Conservation (phyloP, 37 sponge, comb jelly and placozoan genomes). For the Aplysina aerophoba region DNA sequence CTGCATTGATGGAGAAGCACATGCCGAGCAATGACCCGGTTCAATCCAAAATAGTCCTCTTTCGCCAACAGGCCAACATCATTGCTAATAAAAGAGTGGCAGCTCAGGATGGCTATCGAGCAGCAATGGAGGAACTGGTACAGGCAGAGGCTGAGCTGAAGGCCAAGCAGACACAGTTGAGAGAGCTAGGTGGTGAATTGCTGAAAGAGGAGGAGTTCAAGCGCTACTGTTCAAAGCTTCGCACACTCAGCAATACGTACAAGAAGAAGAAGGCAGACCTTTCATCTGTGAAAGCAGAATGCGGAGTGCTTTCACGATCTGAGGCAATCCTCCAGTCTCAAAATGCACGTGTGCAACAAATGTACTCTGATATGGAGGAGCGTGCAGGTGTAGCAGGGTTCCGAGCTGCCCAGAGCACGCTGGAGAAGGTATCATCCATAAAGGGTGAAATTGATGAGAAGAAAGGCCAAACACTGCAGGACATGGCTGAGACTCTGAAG, state of each 20-base stretch:
- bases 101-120: constrained; percentile 60
- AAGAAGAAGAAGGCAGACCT: constrained; percentile 89
- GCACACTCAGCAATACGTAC: constrained; percentile 78
- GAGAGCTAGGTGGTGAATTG: constrained; percentile 62
- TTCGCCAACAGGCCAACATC: constrained; percentile 93
- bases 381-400: constrained; percentile 90
- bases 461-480: constrained; percentile 76
- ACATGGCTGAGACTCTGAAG: constrained; percentile 78
- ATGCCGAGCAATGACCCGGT: constrained; percentile 77
- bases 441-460: constrained; percentile 88
- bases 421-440: constrained; percentile 89
- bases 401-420: constrained; percentile 74
- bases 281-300: constrained; percentile 80
- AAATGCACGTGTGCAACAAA: constrained; percentile 60
- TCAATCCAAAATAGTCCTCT: constrained; percentile 89
- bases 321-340: constrained; percentile 85
- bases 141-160: constrained; percentile 53
- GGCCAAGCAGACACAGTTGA: constrained; percentile 48
- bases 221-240: constrained; percentile 72
- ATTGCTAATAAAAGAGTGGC: constrained; percentile 80
- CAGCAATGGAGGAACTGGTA: constrained; percentile 69
- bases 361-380: constrained; percentile 70
- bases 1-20: constrained; percentile 73
- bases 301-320: constrained; percentile 88
- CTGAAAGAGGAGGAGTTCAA: constrained; percentile 89